These are phyloP conservation scores for Pteronotus mesoamericanus DNA, from an alignment of 2,797 vertebrate species.

Conservation along the genomic window DNA sequence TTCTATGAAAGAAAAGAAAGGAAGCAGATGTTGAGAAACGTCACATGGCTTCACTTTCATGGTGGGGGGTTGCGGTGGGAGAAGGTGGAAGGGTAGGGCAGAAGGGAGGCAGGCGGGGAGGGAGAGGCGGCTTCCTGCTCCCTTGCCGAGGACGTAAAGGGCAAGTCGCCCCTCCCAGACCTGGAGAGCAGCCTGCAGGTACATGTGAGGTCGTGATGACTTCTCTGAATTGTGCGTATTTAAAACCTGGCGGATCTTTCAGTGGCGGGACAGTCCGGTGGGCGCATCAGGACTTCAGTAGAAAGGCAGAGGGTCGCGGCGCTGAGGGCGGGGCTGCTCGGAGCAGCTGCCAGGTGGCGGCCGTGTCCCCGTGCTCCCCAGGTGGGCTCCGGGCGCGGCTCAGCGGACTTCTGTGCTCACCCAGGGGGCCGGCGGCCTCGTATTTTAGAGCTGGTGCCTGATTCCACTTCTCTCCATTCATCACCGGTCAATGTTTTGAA, in stretches of 20 bases:
- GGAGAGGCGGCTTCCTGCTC: slow-evolving; percentile 48
- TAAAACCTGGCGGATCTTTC: background rate
- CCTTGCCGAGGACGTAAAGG: background rate
- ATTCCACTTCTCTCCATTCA: background rate
- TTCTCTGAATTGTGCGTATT: background rate
- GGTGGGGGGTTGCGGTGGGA: background rate
- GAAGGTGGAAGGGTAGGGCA: background rate
- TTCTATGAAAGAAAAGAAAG: slow-evolving; percentile 85
- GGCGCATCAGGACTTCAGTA: background rate
- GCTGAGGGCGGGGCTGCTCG: background rate
- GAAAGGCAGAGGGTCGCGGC: no score
- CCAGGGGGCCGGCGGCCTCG: background rate
- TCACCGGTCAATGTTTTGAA: background rate
- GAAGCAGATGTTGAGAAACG: slow-evolving; percentile 84
- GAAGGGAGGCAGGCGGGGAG: slow-evolving; percentile 29
- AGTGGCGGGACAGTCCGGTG: background rate
- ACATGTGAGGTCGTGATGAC: fast-evolving
- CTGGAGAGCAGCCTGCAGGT: background rate
- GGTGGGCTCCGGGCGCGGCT: background rate
- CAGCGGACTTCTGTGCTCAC: background rate
- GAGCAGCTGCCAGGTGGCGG: no score
- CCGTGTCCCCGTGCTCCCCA: background rate
- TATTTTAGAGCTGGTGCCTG: background rate
- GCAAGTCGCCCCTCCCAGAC: background rate
- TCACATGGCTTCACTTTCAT: slow-evolving; percentile 50